Evolutionary conservation across 2,797 vertebrate species (phyloP), one percentile per base, ranked within the genome.

Genomic region (Sandelia bainsii): DNA sequence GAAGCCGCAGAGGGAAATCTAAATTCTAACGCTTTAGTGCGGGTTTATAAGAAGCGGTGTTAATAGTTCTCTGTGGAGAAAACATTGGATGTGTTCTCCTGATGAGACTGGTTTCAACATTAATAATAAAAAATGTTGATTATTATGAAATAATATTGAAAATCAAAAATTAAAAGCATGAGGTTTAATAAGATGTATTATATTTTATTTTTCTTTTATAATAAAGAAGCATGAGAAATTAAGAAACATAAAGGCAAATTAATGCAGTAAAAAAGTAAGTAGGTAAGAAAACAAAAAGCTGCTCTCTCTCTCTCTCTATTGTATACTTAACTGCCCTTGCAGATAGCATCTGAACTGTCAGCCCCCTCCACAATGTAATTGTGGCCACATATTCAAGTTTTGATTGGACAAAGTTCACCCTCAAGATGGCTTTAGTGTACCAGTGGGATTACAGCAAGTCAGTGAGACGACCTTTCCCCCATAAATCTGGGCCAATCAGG

Each of bases 391-490:
- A 48, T 53, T 77, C 67, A 56, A 39, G 75, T 29, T 72, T 65
- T 86, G 79, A 82, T 82, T 72, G 73, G 78, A 22, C 12, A 39
- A 54, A 34, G 59, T 52, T 72, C 40, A 32, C 1, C 32, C 4
- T 42, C 45, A 50, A 62, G 42, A 39, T 9, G 20, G 49, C 25
- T 56, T 62, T 12, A 34, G 34, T 72, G 57, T 64, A 60, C 70
- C 53, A 76, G 66, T 79, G 52, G 44, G 57, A 58, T 39, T 9
- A 27, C 37, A 49, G 70, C 9, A 8, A 60, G 63, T 22, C 32
- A 52, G 50, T 12, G 58, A 34, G 25, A 14, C 20, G 52, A 65
- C 69, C 61, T 77, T 81, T 77, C 69, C 69, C 51, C 72, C 49
- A 45, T 40, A 77, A 81, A 58, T 44, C 16, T 74, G 23, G 22